Base-by-base conservation (phyloP, 1,140 invertebrate genomes). In the Bombus soroeensis region DNA sequence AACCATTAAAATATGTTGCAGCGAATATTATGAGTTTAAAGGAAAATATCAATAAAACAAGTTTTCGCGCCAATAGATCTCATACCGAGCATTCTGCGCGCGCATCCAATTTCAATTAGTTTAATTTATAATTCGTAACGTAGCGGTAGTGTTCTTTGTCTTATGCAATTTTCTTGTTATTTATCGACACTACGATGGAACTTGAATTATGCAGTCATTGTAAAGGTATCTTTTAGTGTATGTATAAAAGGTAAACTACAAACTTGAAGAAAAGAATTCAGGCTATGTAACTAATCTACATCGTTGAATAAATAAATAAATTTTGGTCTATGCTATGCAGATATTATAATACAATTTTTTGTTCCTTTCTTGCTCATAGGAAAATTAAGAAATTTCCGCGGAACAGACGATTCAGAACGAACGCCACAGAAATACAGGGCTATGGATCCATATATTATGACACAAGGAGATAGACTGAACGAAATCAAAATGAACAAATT, bases 381-480 rank as follows among this genome's bases (percentile, higher is more conserved):
- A 62, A 86, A 90, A 81, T 71, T 90, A 15, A 70, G 78, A 22
- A 87, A 57, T 28, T 70, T 83, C 12, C 66, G 84, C n/a, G 57
- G 73, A 68, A 64, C 74, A 15, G 53, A 83, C 1, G 43, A 87
- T 68, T 76, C 25, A 0, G 59, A 77, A 47, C 62, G 8, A 34
- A 32, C n/a, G 1, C 34, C 75, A 12, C 68, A 66, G 10, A 75
- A 71, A 83, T 39, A 43, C 53, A 39, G 77, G 43, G 22, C 32
- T 57, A 80, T 32, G 28, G 43, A 47, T 41, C 13, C 57, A 32
- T 28, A 76, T 2, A 71, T 13, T 37, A 82, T 79, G 37, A 93
- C 94, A 12, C 93, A 94, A 84, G 93, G 93, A 3, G 93, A 94
- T 68, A 89, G 84, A 75, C 83, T 93, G 37, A 94, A 94, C 62